Evolutionary conservation across 2,113 vertebrate species (phyloP).

Genomic region (Aptenodytes patagonicus): DNA sequence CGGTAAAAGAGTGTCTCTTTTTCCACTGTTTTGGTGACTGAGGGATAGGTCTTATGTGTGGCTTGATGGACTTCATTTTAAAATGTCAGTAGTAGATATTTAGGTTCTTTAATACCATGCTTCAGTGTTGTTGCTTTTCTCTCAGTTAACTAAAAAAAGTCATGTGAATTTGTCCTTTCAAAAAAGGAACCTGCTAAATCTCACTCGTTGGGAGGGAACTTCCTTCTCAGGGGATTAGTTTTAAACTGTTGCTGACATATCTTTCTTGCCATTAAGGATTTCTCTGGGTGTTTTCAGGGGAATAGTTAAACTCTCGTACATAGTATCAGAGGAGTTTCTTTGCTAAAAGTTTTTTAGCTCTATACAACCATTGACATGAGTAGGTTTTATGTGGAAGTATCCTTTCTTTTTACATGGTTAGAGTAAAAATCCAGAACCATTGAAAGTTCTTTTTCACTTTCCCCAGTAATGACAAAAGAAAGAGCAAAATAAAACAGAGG

Average conservation of each 20-base stretch:
- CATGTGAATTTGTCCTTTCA: neutral
- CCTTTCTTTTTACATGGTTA: neutral
- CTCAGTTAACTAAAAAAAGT: neutral
- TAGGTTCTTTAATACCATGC: neutral
- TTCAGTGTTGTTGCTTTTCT: neutral
- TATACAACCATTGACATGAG: fast-evolving
- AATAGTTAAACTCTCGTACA: neutral
- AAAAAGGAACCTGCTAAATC: neutral
- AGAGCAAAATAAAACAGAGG: neutral
- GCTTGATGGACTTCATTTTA: neutral
- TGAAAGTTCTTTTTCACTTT: neutral
- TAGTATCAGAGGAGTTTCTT: neutral
- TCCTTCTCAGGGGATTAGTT: neutral
- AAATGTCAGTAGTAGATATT: neutral
- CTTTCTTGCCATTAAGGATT: neutral
- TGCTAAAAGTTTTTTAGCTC: neutral
- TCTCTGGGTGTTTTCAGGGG: neutral
- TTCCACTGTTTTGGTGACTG: neutral
- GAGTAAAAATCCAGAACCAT: neutral
- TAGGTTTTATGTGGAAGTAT: neutral
- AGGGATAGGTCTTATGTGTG: neutral
- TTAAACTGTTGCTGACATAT: neutral
- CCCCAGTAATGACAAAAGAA: neutral
- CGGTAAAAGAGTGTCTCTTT: neutral
- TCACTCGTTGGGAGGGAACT: neutral